Evolutionary conservation across 1,140 invertebrate genomes (phyloP).

Genomic region (Drosophila repletoides): DNA sequence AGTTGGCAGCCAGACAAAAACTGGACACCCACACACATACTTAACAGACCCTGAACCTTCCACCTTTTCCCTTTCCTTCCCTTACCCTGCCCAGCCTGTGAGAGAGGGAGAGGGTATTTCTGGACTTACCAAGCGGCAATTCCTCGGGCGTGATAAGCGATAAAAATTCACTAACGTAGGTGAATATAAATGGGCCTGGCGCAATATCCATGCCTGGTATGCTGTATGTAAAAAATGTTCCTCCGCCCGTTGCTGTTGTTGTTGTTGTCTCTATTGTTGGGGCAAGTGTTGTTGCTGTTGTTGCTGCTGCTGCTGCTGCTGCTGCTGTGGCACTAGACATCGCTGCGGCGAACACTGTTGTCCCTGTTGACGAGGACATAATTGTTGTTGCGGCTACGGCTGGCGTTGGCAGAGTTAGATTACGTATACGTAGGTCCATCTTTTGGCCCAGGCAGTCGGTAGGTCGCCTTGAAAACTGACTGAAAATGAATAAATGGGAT

Average conservation of each 20-base stretch:
- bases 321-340: conserved; percentile 50
- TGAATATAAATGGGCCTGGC: conserved; percentile 83
- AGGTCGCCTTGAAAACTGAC: conserved; percentile 31
- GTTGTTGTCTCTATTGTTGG: conserved; percentile 32
- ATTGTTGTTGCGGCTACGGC: conserved; percentile 75
- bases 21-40: neutral
- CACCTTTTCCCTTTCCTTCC: neutral
- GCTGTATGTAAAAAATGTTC: conserved; percentile 83
- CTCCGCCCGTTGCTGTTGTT: conserved; percentile 55
- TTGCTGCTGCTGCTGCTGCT: conserved; percentile 47
- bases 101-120: too few relatives aligned
- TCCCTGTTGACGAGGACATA: conserved; percentile 69
- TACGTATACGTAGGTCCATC: conserved; percentile 66
- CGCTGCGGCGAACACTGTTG: conserved; percentile 43
- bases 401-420: conserved; percentile 77
- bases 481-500: conserved; percentile 44
- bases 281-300: conserved; percentile 32
- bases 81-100: too few relatives aligned
- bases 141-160: conserved; percentile 84
- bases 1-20: conserved; percentile 33
- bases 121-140: conserved; percentile 83
- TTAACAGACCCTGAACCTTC: conserved; percentile 8
- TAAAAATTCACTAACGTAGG: conserved; percentile 84
- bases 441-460: conserved; percentile 28
- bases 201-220: conserved; percentile 84